Base-by-base conservation (phyloP, 2,888 invertebrate genomes). In the Pterostichus madidus region DNA sequence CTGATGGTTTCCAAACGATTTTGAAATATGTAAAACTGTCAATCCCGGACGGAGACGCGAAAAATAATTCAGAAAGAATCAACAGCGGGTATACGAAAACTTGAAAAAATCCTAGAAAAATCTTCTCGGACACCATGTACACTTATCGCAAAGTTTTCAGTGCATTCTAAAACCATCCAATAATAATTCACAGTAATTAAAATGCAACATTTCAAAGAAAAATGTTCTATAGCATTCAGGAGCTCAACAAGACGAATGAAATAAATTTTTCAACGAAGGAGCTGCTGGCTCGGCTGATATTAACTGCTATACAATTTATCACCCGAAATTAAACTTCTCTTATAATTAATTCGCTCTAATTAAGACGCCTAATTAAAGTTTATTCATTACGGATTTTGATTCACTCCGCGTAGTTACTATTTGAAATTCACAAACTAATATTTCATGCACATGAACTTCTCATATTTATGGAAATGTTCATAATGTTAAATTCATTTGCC, bases 361-460 rank as follows among this genome's bases (percentile, higher is more conserved):
- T 75, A 75, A 75, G 75, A 52, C 31, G 75, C 49, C 32, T 75
- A 75, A 75, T 75, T 75, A 75, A 75, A 52, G 75, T 75, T 75
- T 75, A 75, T 75, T 49, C 46, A 75, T 75, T 75, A 75, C 52
- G 32, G 52, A 75, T 75, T 75, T 52, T 75, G 52, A 75, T 75
- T 8, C 31, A 53, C 31, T 46, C 31, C 15, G 13, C 17, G 1
- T 13, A 3, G 44, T 46, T 52, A 52, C 75, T 49, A 71, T 17
- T 71, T n/a, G 39, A 8, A 17, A 64, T 35, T 64, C 5, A 31
- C 13, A 31, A 64, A 64, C 64, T 64, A 64, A 64, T 64, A 64
- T 64, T 64, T 64, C 64, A 64, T 64, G 64, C 13, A 5, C 71
- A 71, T 71, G 44, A 59, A 71, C 46, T 24, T 46, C 39, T 46